Evolutionary conservation across 2,113 vertebrate species (phyloP), one percentile per base, ranked within the genome.

Genomic region (Perognathus longimembris): DNA sequence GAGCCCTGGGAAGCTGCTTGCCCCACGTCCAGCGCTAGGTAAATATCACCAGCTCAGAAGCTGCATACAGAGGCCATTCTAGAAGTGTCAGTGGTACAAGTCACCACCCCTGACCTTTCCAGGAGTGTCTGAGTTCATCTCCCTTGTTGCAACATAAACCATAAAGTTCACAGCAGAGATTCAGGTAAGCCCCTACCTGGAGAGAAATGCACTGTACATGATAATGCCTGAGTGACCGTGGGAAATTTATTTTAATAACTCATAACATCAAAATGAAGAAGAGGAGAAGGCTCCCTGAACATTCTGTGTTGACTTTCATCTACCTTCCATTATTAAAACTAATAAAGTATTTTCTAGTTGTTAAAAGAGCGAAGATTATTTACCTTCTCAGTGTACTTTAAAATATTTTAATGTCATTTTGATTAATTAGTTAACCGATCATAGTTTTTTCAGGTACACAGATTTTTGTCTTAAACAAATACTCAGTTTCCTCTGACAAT

Each of bases 401-500:
- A 69, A 85, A 91, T 82, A 40, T 80, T 75, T 85, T 71, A 83
- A 80, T 79, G 42, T 79, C 66, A 89, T 54, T 96, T 94, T 87
- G 79, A 86, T 95, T 81, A 81, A 94, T 90, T 78, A 91, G 42
- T 67, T 89, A 85, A 88, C 77, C 17, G 67, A 15, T 20, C 75
- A 61, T 66, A 66, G 24, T 88, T 95, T 92, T 54, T 77, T 59
- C 26, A 83, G 87, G 30, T 83, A 54, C 54, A 42, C 10, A 50
- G 14, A 7, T 54, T 75, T 30, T 86, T 87, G 80, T 89, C 54
- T 67, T 89, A 73, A 91, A 66, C 14, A 86, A 93, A 83, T 45
- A 59, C 3, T 36, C 42, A 71, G 64, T 86, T 20, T 81, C 24
- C 54, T 67, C 32, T 38, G 75, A 73, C 6, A 92, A 61, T 42